phyloP scores from a whole-genome alignment of 1,140 invertebrate genomes.

The Drosophila lacteicornis region DNA sequence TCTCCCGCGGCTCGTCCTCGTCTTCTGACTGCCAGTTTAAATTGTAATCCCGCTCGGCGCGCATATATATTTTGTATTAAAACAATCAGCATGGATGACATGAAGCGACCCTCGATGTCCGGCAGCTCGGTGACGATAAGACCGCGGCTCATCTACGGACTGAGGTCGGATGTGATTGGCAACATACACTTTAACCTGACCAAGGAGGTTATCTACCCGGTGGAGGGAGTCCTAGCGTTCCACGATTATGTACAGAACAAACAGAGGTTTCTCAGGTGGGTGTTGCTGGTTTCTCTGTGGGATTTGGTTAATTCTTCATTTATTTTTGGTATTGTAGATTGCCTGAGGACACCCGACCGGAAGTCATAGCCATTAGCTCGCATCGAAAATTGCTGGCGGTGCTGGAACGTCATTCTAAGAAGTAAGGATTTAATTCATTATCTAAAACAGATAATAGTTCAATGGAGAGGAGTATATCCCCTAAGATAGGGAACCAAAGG shows the following conservation, averaged over 20 bases:
- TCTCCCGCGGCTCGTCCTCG: constrained; percentile 5
- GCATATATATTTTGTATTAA: constrained; percentile 57
- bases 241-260: constrained; percentile 87
- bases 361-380: constrained; percentile 73
- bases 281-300: constrained; percentile 15
- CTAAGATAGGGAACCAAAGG: background rate
- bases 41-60: constrained; percentile 19
- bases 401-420: constrained; percentile 62
- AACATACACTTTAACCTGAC: constrained; percentile 88
- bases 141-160: constrained; percentile 87
- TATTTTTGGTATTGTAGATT: constrained; percentile 30
- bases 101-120: constrained; percentile 25
- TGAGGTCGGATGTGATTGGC: constrained; percentile 86
- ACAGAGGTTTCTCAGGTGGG: constrained; percentile 84
- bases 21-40: constrained; percentile 37
- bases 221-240: constrained; percentile 87
- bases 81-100: constrained; percentile 53
- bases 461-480: background rate
- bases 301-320: background rate
- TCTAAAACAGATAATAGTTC: no score
- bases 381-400: constrained; percentile 79
- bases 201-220: constrained; percentile 88
- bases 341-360: constrained; percentile 68
- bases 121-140: constrained; percentile 79
- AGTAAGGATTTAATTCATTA: constrained; percentile 39